These are phyloP conservation scores for Microctonus aethiopoides DNA, from an alignment of 2,888 invertebrate species.

Conservation along the genomic window DNA sequence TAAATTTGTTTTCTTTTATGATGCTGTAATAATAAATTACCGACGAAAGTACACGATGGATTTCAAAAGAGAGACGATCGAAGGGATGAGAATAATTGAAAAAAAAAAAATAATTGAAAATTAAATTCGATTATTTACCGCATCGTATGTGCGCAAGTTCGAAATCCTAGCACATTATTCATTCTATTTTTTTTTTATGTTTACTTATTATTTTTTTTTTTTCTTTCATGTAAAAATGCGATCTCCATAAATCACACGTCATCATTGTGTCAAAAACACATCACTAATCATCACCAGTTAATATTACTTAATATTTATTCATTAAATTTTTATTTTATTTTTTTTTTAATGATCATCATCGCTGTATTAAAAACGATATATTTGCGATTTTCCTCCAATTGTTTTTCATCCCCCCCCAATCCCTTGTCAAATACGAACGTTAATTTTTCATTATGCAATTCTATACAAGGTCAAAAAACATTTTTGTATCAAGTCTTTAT, in stretches of 20 bases:
- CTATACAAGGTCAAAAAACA: conserved; percentile 1
- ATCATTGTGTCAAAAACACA: conserved; percentile 35
- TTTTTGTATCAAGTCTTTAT: background rate
- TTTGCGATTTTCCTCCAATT: background rate
- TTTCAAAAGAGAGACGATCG: conserved; percentile 31
- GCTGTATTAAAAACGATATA: conserved; percentile 4
- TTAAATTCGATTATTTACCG: conserved; percentile 33
- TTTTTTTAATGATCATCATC: conserved; percentile 8
- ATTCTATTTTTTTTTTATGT: conserved; percentile 45
- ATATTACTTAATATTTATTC: conserved; percentile 38
- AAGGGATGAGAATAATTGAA: conserved; percentile 27
- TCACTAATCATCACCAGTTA: conserved; percentile 24
- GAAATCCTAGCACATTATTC: conserved; percentile 49
- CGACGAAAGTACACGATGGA: background rate
- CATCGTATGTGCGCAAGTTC: conserved; percentile 41
- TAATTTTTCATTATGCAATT: background rate
- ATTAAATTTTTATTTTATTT: too few species aligned
- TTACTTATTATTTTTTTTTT: background rate
- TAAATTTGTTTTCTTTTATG: too few species aligned
- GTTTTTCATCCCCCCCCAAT: background rate
- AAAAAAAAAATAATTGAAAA: conserved; percentile 32
- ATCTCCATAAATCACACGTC: conserved; percentile 44
- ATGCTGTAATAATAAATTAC: too few species aligned
- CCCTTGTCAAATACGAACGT: background rate
- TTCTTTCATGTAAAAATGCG: conserved; percentile 51